A percentile compares a stretch with the other conserved stretches of the same genome.
These are phyloP conservation scores for Proisotoma minuta DNA, from an alignment of 2,888 invertebrate genomes.

Conservation along the genomic window DNA sequence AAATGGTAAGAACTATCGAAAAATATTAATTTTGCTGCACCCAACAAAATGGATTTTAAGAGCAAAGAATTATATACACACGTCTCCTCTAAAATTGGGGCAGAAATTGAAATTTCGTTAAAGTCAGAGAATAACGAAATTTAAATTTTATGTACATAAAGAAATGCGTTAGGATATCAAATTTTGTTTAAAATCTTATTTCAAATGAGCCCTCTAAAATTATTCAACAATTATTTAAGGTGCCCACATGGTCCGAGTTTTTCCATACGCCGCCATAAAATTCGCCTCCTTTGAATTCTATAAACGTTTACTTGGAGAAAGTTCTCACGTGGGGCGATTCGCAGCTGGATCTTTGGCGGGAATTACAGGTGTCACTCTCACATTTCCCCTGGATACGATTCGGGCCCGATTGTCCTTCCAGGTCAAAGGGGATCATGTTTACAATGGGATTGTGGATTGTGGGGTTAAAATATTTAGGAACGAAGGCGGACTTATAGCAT, in stretches of 20 bases:
- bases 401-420: constrained; percentile 84
- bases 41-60: no score
- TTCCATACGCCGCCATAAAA: constrained; percentile 88
- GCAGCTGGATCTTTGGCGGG: constrained; percentile 81
- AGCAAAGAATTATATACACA: no score
- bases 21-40: no score
- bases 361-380: constrained; percentile 76
- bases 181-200: constrained; percentile 12
- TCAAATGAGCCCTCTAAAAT: background rate
- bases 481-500: constrained; percentile 75
- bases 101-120: no score
- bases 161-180: no score
- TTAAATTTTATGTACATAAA: no score
- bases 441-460: constrained; percentile 72
- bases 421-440: constrained; percentile 71
- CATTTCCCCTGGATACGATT: constrained; percentile 86
- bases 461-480: constrained; percentile 68
- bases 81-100: no score
- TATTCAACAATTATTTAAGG: constrained; percentile 56
- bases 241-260: constrained; percentile 88
- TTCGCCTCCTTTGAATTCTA: constrained; percentile 84
- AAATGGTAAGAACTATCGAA: background rate
- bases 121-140: no score
- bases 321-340: constrained; percentile 71
- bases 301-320: constrained; percentile 63